Percentiles rank a stretch among this genome's conserved stretches.
phyloP scores from a whole-genome alignment of 2,113 vertebrate genomes.

The Herpetotheres cachinnans region DNA sequence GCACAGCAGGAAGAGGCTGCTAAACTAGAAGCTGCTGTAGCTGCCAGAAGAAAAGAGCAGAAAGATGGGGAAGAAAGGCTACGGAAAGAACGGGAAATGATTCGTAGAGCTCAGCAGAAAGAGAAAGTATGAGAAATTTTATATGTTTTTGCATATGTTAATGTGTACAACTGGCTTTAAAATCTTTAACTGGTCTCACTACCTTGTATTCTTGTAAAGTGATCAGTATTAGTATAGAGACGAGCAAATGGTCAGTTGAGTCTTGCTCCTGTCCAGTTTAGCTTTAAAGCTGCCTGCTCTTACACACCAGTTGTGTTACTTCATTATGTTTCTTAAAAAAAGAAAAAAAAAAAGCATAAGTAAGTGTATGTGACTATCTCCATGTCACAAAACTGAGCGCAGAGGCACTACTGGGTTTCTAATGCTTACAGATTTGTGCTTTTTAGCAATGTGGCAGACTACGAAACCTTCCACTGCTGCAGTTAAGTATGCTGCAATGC shows the following conservation, averaged over 20 bases:
- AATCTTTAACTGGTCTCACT: not conserved
- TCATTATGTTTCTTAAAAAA: not conserved
- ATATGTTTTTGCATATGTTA: not conserved
- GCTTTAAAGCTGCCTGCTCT: not conserved
- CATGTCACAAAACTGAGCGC: not conserved
- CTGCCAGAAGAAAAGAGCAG: slow-evolving; percentile 78
- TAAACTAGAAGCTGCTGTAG: slow-evolving; percentile 82
- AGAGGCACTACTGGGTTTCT: not conserved
- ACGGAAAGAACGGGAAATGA: slow-evolving; percentile 75
- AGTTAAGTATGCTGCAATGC: slow-evolving; percentile 40
- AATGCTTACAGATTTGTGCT: not conserved
- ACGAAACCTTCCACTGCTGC: not conserved
- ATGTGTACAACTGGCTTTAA: not conserved
- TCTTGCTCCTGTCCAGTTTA: not conserved
- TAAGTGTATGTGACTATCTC: not conserved
- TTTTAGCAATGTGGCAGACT: not conserved
- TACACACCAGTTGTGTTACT: not conserved
- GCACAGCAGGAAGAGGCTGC: slow-evolving; percentile 85
- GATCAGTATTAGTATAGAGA: not conserved
- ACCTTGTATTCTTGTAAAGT: not conserved
- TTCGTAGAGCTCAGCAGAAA: slow-evolving; percentile 80
- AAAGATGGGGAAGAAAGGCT: slow-evolving; percentile 77
- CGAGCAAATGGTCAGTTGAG: not conserved
- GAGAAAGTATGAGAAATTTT: slow-evolving; percentile 67
- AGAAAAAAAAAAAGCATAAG: not conserved